phyloP scores from a whole-genome alignment of 2,888 invertebrate species.

The Trilocha varians region DNA sequence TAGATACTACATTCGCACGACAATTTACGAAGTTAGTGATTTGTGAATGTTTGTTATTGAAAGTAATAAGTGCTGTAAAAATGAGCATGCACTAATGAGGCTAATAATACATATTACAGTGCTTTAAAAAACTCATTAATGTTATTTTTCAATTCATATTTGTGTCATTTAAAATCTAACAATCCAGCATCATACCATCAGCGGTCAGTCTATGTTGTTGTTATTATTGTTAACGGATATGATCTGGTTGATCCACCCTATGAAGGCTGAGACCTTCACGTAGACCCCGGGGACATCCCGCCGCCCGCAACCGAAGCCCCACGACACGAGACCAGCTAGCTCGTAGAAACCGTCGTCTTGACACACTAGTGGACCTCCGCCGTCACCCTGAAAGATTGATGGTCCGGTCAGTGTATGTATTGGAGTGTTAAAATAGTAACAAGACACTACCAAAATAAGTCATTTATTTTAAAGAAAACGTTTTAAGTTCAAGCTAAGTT shows the following conservation, averaged over 20 bases:
- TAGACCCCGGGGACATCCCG: conserved; percentile 97
- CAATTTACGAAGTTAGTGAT: no score
- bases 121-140: not conserved
- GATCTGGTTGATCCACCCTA: conserved; percentile 98
- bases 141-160: no score
- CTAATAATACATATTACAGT: no score
- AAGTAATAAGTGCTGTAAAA: no score
- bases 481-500: no score
- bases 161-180: no score
- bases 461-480: no score
- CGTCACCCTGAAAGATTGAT: conserved; percentile 81
- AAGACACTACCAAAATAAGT: no score
- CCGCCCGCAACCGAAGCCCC: conserved; percentile 96
- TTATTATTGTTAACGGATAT: conserved; percentile 92
- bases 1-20: no score
- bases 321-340: conserved; percentile 93
- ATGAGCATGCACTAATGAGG: no score
- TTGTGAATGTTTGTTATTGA: no score
- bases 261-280: conserved; percentile 95
- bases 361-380: conserved; percentile 94
- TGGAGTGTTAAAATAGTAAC: no score
- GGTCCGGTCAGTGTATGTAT: not conserved
- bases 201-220: conserved; percentile 40
- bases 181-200: not conserved
- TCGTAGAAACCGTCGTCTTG: conserved; percentile 95